Base-by-base conservation (phyloP, 1,140 invertebrate genomes). In the Drosophila ercepeae region DNA sequence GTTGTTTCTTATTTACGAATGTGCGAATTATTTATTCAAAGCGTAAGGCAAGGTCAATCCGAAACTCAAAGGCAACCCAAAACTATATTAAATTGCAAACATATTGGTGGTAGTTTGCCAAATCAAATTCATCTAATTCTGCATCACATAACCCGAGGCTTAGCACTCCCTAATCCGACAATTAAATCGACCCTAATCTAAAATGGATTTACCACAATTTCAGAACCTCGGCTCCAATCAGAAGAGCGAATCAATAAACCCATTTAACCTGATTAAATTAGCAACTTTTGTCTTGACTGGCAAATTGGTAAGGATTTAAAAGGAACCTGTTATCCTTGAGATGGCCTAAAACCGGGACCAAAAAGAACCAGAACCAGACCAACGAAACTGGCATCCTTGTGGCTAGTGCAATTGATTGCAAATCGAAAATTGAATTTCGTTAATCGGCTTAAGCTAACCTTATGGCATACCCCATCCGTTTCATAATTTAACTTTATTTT, bases 341-440 rank as follows among this genome's bases (percentile, higher is more conserved):
- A n/a, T 4, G 21, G 21, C 21, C n/a, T 21, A 27, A 36, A 23
- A 54, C n/a, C n/a, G n/a, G n/a, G n/a, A n/a, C n/a, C n/a, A n/a
- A n/a, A n/a, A n/a, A n/a, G n/a, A n/a, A 25, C 34, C 41, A 34
- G 25, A 32, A 11, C 29, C 29, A 25, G 7, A 16, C 14, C 14
- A 13, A 13, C 36, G 36, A 16, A 39, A 39, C 19, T 7, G 39
- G n/a, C 16, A 27, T 46, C 21, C 50, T 36, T 52, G 57, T 34
- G 55, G 68, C 27, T 44, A 81, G 60, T 88, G 76, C 77, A 82
- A 88, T 88, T 83, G 78, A 79, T 82, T 77, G 59, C 69, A 75
- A 86, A 86, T 78, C 64, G 64, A 71, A 88, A 88, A 88, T 89
- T 88, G 64, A 88, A 89, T 88, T 88, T 78, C 74, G 58, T 78